Base-by-base conservation (phyloP, 2,797 vertebrate species). In the Aulostomus chinensis region DNA sequence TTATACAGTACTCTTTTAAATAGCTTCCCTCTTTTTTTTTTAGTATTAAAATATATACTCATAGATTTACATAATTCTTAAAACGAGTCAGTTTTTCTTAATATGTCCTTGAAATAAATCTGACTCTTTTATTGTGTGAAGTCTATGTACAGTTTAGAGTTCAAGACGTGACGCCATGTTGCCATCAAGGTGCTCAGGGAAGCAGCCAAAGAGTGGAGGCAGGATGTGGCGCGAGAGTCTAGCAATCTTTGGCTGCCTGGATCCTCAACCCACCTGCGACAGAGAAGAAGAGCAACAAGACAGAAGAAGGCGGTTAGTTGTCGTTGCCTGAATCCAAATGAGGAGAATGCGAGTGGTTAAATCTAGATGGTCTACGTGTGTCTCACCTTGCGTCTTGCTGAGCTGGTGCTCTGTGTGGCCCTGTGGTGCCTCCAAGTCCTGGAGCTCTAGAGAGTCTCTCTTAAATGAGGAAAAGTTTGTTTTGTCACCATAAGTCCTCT, bases 1-100 rank as follows among this genome's bases (percentile, higher is more conserved):
- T 91, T 89, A 92, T 90, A 92, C 89, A 91, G 89, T 91, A 91
- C 91, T 90, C 88, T 89, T 90, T 92, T 93, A 93, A 93, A 93
- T 92, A 93, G 83, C 84, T 89, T 92, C 88, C 90, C 88, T 89
- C 86, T 48, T 47, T 21, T n/a, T 85, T 86, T 79, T 89, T 89
- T 90, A 86, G 89, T 91, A 91, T 90, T 91, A 91, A 91, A 90
- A 92, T 92, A 91, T 89, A 92, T 90, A 92, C 87, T 89, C 87
- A 86, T 92, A 89, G 66, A 89, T 88, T 90, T 90, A 90, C 89
- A 89, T 85, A 87, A 82, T 89, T 87, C 68, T 86, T 82, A 84
- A 79, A 88, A 88, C 25, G 70, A 79, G 60, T 80, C 60, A 21
- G 59, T 87, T 82, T 58, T 30, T 17, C 18, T 73, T 57, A 78